Evolutionary conservation across 2,113 vertebrate genomes (phyloP).

Genomic region (Neogale vison): DNA sequence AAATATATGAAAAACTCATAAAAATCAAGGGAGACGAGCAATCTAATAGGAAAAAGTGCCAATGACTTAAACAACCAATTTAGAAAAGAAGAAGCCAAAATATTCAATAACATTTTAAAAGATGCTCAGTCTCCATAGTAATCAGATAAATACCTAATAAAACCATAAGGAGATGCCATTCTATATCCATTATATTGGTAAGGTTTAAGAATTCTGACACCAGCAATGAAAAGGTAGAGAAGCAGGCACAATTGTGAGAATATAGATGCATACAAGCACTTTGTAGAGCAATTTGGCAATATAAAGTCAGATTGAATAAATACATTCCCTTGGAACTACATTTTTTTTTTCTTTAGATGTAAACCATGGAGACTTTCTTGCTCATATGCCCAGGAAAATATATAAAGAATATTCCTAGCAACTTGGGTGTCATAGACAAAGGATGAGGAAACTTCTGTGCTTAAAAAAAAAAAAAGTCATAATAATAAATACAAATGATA

Average conservation of each 20-base stretch:
- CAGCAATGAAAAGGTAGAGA: not conserved
- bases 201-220: not conserved
- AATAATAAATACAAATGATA: not conserved
- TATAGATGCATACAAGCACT: not conserved
- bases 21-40: not conserved
- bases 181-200: not conserved
- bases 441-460: not conserved
- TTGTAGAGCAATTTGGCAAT: not conserved
- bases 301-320: not conserved
- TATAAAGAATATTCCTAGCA: not conserved
- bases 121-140: not conserved
- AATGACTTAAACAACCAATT: not conserved
- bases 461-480: not conserved
- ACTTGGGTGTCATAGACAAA: not conserved
- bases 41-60: not conserved
- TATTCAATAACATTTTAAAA: constrained; percentile 19
- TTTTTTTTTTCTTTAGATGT: not conserved
- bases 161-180: not conserved
- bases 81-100: not conserved
- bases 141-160: not conserved
- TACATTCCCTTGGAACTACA: not conserved
- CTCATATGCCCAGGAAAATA: not conserved
- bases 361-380: not conserved
- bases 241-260: not conserved
- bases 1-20: not conserved